These are phyloP conservation scores for Paratilapia polleni DNA, from an alignment of 2,113 vertebrate species.

Conservation along the genomic window DNA sequence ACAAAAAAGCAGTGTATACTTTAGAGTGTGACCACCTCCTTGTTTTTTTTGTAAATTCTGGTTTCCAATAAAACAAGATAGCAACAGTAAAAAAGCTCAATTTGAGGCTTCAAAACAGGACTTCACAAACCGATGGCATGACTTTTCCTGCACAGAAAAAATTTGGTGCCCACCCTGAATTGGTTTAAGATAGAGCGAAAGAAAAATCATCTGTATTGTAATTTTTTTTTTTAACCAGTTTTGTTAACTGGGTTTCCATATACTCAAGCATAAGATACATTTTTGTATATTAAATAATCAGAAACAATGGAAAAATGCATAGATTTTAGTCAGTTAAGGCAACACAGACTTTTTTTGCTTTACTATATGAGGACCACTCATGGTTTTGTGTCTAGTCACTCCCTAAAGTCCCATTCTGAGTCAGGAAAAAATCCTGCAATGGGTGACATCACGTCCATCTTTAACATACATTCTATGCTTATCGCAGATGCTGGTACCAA, in stretches of 20 bases:
- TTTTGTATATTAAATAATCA: rapidly evolving
- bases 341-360: not conserved
- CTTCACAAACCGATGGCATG: too few species aligned
- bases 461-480: not conserved
- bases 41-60: too few species aligned
- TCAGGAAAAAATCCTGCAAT: not conserved
- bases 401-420: not conserved
- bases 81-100: too few species aligned
- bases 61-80: too few species aligned
- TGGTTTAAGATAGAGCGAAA: not conserved
- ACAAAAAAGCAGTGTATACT: not conserved
- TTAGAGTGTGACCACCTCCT: not conserved
- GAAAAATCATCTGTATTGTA: not conserved
- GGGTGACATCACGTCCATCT: not conserved
- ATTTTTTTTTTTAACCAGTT: not conserved
- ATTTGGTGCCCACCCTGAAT: not conserved
- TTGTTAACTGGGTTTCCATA: not conserved
- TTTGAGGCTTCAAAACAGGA: too few species aligned
- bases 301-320: rapidly evolving
- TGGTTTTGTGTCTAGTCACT: not conserved
- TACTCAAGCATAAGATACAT: not conserved
- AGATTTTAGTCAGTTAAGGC: not conserved
- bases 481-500: not conserved
- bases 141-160: too few species aligned
- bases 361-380: not conserved